These are phyloP conservation scores for Cydia fagiglandana DNA, from an alignment of 1,140 invertebrate species.

Conservation along the genomic window DNA sequence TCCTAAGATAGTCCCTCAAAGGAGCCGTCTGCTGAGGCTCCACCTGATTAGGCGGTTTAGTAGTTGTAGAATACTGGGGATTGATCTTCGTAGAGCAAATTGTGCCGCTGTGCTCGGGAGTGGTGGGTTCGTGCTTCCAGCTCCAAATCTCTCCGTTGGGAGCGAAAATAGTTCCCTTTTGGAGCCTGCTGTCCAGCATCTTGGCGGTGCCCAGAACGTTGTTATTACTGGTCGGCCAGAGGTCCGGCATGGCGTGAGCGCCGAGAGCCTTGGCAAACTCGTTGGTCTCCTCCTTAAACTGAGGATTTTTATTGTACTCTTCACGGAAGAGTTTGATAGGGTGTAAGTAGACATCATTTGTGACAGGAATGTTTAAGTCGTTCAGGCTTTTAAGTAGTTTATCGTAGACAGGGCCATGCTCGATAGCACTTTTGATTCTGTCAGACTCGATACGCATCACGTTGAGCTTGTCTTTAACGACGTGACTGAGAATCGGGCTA, in stretches of 20 bases:
- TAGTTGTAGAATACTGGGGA: slow-evolving; percentile 70
- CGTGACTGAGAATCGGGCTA: slow-evolving; percentile 70
- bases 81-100: slow-evolving; percentile 72
- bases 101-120: slow-evolving; percentile 68
- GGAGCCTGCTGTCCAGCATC: slow-evolving; percentile 65
- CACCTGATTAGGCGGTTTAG: slow-evolving; percentile 69
- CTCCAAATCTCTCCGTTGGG: slow-evolving; percentile 79
- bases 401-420: slow-evolving; percentile 81
- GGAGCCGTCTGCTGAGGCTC: slow-evolving; percentile 73
- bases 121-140: slow-evolving; percentile 74
- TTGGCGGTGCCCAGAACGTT: slow-evolving; percentile 70
- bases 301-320: slow-evolving; percentile 78
- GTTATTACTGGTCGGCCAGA: slow-evolving; percentile 67
- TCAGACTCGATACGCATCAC: slow-evolving; percentile 78
- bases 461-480: slow-evolving; percentile 78
- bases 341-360: slow-evolving; percentile 77
- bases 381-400: slow-evolving; percentile 78
- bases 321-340: slow-evolving; percentile 79
- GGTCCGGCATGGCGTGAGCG: slow-evolving; percentile 71
- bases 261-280: slow-evolving; percentile 79
- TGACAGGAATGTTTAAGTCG: slow-evolving; percentile 77
- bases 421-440: slow-evolving; percentile 80
- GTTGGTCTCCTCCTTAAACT: slow-evolving; percentile 79
- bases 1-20: slow-evolving; percentile 64
- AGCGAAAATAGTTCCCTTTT: slow-evolving; percentile 77